phyloP scores from a whole-genome alignment of 2,113 vertebrate genomes.

The Leptodactylus fuscus region DNA sequence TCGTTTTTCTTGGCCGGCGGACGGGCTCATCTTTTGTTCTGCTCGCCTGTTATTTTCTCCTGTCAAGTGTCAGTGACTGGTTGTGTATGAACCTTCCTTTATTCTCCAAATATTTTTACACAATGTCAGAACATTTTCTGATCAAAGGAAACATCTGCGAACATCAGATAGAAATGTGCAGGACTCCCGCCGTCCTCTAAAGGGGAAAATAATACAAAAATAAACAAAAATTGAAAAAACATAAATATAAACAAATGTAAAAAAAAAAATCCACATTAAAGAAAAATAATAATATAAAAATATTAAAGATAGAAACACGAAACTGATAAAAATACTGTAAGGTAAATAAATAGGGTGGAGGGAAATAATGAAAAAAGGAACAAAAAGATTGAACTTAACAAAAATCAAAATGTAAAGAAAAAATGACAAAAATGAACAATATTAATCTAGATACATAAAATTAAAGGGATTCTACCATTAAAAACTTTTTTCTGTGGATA shows the following conservation, averaged over 20 bases:
- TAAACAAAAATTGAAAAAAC: not conserved
- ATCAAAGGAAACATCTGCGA: slow-evolving; percentile 78
- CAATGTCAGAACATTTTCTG: slow-evolving; percentile 59
- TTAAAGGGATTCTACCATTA: no score
- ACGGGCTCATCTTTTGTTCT: slow-evolving; percentile 26
- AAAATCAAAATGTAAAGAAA: no score
- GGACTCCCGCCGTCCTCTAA: slow-evolving; percentile 70
- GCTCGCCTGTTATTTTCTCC: not conserved
- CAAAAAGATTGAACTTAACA: no score
- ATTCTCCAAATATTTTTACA: not conserved
- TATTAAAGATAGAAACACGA: no score
- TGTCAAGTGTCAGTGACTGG: not conserved
- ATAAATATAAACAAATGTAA: not conserved
- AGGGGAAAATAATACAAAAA: not conserved
- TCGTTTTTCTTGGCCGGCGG: slow-evolving; percentile 17
- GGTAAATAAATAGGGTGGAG: no score
- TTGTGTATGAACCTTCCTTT: not conserved
- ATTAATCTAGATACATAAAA: no score
- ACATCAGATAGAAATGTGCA: slow-evolving; percentile 70
- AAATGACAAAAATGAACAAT: no score
- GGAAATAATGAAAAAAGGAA: no score
- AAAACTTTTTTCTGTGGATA: no score
- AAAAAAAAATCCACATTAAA: not conserved
- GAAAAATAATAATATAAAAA: no score
- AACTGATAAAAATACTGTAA: no score